These are phyloP conservation scores for Sisor rabdophorus DNA, from an alignment of 2,113 vertebrate species.

Conservation along the genomic window DNA sequence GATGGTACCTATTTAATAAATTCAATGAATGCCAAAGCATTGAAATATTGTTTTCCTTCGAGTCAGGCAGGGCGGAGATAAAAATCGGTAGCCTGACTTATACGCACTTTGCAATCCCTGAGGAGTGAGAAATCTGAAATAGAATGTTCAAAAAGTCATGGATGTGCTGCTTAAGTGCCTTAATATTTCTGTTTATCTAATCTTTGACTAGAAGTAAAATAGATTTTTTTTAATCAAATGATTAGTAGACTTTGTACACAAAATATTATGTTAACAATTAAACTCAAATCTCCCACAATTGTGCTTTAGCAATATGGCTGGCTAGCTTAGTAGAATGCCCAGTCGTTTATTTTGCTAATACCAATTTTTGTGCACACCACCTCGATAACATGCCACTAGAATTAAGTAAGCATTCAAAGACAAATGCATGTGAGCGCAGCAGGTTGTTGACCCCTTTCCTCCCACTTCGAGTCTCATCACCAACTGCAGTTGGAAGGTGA, in stretches of 20 bases:
- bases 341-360: background rate
- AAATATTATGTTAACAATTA: background rate
- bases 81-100: too few relatives aligned
- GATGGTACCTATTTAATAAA: too few relatives aligned
- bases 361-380: background rate
- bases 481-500: constrained; percentile 43
- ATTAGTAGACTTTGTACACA: background rate
- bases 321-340: background rate
- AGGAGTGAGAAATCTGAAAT: too few relatives aligned
- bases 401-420: background rate
- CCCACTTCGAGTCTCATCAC: background rate
- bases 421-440: constrained; percentile 11
- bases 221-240: background rate
- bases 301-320: background rate
- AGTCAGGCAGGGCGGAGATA: too few relatives aligned
- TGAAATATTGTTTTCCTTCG: too few relatives aligned
- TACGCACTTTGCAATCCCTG: too few relatives aligned
- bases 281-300: too few relatives aligned
- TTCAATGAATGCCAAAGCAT: too few relatives aligned
- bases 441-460: constrained; percentile 34
- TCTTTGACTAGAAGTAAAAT: background rate
- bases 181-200: too few relatives aligned
- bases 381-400: background rate
- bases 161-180: too few relatives aligned
- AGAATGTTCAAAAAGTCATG: too few relatives aligned